A percentile compares a stretch with the other conserved stretches of the same genome.
These are phyloP conservation scores for Spilogale gracilis DNA, from an alignment of 2,113 vertebrate species.

Conservation along the genomic window DNA sequence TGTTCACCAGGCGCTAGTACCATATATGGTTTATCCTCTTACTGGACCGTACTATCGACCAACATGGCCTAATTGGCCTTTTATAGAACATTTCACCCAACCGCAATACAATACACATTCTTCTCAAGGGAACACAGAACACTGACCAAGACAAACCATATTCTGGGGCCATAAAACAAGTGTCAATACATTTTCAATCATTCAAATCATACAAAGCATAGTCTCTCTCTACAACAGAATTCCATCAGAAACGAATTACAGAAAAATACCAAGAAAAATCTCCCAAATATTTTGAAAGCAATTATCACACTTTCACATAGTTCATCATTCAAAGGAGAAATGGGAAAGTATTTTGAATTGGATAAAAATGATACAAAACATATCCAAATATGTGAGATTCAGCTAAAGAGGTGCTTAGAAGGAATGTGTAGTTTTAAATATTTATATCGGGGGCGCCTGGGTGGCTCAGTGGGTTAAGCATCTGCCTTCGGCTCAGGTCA, in stretches of 20 bases:
- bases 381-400: background rate
- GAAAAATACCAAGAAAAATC: background rate
- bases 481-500: too few relatives aligned
- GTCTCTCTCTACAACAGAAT: background rate
- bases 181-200: background rate
- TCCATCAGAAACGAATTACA: background rate
- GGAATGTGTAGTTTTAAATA: background rate
- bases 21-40: background rate
- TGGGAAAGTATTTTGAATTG: background rate
- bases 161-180: background rate
- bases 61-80: background rate
- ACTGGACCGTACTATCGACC: background rate
- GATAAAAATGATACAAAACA: background rate
- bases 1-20: background rate
- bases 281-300: background rate
- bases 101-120: background rate
- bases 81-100: background rate
- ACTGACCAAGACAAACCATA: background rate
- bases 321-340: background rate
- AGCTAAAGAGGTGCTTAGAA: background rate
- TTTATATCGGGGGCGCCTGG: too few relatives aligned
- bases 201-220: background rate
- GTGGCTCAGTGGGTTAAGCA: too few relatives aligned
- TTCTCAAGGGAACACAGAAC: background rate
- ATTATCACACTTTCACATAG: background rate